Evolutionary conservation across 2,888 invertebrate genomes (phyloP), one percentile per base, ranked within the genome.

Genomic region (Oxystoma pomonae): DNA sequence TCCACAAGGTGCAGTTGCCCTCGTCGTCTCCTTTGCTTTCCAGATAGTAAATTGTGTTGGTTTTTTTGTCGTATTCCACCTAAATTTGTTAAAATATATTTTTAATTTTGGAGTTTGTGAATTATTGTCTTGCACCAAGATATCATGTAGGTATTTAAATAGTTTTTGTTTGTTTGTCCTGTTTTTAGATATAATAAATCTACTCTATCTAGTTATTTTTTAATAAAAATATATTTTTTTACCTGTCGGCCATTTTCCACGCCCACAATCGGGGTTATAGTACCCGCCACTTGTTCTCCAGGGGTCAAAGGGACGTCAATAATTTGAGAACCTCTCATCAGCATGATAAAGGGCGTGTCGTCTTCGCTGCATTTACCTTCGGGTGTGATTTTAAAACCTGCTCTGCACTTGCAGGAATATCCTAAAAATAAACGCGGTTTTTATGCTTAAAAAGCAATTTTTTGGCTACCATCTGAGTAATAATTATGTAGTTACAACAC

Each of bases 341-440:
- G 88, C 88, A 98, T 90, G 60, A 98, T 80, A 80, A 93, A 97
- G 0, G 96, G 87, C 2, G 87, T 88, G 71, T 96, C 94, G 79
- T 95, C 97, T 81, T 92, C 92, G 1, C 85, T 80, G 74, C 94
- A 94, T 61, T 85, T 85, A 7, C 90, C 91, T 67, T 89, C 88
- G 3, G 84, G 82, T 20, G 83, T 75, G 0, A 82, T 68, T 73
- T 89, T 87, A 76, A 84, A 95, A 0, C 98, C 98, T 18, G 96
- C 91, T 71, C 92, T 92, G 78, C 98, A 99, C 76, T 91, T 90
- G 78, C 99, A 99, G 0, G 89, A 88, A 77, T 88, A 98, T 12
- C 66, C 65, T 55, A n/a, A n/a, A n/a, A n/a, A n/a, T n/a, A n/a
- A n/a, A n/a, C n/a, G n/a, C n/a, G n/a, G n/a, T n/a, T n/a, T n/a